Evolutionary conservation across 2,113 vertebrate genomes (phyloP).

Genomic region (Aphyosemion australe): DNA sequence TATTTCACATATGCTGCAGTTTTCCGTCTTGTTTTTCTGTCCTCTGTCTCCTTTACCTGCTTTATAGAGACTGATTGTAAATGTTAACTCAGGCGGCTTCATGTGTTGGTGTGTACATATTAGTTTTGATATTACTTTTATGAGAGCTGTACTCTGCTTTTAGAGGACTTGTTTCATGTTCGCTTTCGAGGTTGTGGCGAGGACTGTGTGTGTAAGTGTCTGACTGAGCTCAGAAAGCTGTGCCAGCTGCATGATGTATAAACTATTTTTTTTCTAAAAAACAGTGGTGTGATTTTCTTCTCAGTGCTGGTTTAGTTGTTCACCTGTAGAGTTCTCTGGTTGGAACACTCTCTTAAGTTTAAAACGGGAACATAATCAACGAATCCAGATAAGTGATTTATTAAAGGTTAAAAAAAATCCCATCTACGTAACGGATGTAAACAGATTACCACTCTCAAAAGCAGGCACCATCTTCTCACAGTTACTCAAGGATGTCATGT

Average conservation of each 20-base stretch:
- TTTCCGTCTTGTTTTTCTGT: neutral
- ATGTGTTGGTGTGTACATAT: conserved; percentile 64
- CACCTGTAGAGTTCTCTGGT: too few relatives aligned
- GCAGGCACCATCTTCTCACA: too few relatives aligned
- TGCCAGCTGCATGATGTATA: conserved; percentile 77
- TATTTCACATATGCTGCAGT: neutral
- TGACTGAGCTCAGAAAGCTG: conserved; percentile 46
- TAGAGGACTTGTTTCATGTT: conserved; percentile 17
- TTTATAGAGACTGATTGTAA: neutral
- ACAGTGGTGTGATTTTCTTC: conserved; percentile 26
- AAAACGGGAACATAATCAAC: too few relatives aligned
- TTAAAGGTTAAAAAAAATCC: conserved; percentile 50
- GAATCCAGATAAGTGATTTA: conserved; percentile 39
- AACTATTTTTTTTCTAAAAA: conserved; percentile 76
- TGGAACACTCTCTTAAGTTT: too few relatives aligned
- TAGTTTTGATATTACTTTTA: conserved; percentile 49
- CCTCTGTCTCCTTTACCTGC: neutral
- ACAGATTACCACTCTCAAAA: conserved; percentile 26
- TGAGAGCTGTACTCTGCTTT: conserved; percentile 35
- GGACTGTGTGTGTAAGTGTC: conserved; percentile 38
- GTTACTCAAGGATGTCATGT: too few relatives aligned
- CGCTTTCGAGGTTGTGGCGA: conserved; percentile 11
- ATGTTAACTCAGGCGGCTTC: conserved; percentile 10
- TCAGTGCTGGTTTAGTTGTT: neutral
- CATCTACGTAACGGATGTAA: conserved; percentile 55